Percentiles rank a stretch among this genome's conserved stretches.
Evolutionary conservation across 1,140 invertebrate species (phyloP).

Genomic region (Oscheius sp.): DNA sequence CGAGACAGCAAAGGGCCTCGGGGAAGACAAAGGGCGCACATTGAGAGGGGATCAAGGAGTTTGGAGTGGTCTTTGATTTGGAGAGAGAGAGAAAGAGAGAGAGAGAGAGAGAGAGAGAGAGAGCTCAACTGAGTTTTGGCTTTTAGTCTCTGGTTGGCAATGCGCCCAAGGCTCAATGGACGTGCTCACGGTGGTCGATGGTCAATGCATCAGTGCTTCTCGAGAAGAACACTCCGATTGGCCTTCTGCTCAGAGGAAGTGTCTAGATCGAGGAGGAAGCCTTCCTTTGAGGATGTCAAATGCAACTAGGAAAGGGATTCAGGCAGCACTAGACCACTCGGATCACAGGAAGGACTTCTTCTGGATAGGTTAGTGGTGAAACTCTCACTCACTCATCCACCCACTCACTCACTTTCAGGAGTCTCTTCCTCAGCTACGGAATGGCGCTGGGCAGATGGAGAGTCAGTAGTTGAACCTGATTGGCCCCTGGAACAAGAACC

Average conservation of each 20-base stretch:
- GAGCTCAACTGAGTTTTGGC: neutral
- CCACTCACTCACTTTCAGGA: constrained; percentile 34
- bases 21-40: neutral
- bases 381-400: neutral
- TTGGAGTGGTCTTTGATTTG: neutral
- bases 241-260: constrained; percentile 41
- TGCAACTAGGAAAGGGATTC: constrained; percentile 24
- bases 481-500: constrained; percentile 31
- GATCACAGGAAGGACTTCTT: constrained; percentile 26
- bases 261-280: constrained; percentile 39
- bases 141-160: constrained; percentile 46
- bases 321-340: constrained; percentile 21
- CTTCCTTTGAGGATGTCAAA: constrained; percentile 36
- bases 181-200: constrained; percentile 41
- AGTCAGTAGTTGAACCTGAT: constrained; percentile 19
- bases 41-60: neutral
- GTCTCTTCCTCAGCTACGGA: constrained; percentile 27
- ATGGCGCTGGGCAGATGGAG: constrained; percentile 46
- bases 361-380: constrained; percentile 27
- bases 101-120: neutral
- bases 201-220: constrained; percentile 34
- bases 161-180: constrained; percentile 43
- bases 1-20: too few species aligned
- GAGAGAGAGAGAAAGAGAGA: neutral
- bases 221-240: constrained; percentile 40